phyloP scores from a whole-genome alignment of 2,113 vertebrate genomes.

The Puma concolor region DNA sequence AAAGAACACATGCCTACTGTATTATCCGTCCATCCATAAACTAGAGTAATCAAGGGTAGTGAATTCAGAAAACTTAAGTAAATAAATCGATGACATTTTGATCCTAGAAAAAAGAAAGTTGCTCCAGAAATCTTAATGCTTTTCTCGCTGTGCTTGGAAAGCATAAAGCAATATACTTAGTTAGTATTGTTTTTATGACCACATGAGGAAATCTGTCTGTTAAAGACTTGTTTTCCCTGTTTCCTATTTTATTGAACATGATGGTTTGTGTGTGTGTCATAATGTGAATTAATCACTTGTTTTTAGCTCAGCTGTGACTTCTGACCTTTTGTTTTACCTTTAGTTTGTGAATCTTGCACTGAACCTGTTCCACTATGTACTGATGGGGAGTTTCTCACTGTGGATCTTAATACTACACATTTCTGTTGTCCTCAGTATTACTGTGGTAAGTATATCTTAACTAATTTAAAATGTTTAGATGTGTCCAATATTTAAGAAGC shows the following conservation, averaged over 20 bases:
- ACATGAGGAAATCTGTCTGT: background rate
- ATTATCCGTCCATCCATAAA: background rate
- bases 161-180: background rate
- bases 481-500: background rate
- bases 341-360: conserved; percentile 93
- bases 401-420: conserved; percentile 91
- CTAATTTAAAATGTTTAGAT: background rate
- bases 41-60: background rate
- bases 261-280: background rate
- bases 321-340: conserved; percentile 48
- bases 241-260: background rate
- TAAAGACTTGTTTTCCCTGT: background rate
- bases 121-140: background rate
- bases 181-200: background rate
- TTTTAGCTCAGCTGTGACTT: conserved; percentile 48
- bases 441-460: conserved; percentile 89
- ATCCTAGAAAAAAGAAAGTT: background rate
- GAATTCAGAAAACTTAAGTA: background rate
- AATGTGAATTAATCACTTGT: background rate
- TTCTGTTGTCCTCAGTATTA: conserved; percentile 95
- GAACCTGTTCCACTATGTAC: conserved; percentile 92
- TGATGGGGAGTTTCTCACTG: conserved; percentile 94
- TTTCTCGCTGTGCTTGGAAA: background rate
- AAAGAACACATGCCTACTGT: background rate
- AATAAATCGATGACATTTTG: background rate